Percentiles rank a stretch among this genome's conserved stretches.
These are phyloP conservation scores for Geotrupes spiniger DNA, from an alignment of 2,888 invertebrate genomes.

Conservation along the genomic window DNA sequence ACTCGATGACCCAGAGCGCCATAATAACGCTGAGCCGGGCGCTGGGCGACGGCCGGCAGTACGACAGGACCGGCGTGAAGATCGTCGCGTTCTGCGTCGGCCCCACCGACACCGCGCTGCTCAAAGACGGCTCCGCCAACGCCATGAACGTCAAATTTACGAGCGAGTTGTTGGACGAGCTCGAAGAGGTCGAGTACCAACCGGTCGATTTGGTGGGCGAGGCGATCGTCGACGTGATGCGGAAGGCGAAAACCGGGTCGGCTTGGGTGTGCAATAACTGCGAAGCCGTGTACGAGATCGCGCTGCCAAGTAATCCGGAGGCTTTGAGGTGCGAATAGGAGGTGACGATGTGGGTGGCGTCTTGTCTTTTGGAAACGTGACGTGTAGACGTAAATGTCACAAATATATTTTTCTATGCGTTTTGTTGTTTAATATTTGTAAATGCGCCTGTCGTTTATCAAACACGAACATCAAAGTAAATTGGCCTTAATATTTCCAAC, in stretches of 20 bases:
- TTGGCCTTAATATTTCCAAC: no score
- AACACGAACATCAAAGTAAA: no score
- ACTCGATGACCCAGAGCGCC: conserved; percentile 52
- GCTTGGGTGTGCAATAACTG: conserved; percentile 55
- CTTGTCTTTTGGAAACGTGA: no score
- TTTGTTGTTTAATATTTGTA: no score
- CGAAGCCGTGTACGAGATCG: conserved; percentile 45
- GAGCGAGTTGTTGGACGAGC: conserved; percentile 38
- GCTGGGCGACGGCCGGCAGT: conserved; percentile 44
- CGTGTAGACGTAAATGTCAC: no score
- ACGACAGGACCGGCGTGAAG: conserved; percentile 52
- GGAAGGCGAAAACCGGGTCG: conserved; percentile 52
- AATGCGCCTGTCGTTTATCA: no score
- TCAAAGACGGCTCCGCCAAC: conserved; percentile 36
- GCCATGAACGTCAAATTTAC: conserved; percentile 40
- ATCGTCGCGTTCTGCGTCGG: conserved; percentile 53
- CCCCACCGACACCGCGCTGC: conserved; percentile 50
- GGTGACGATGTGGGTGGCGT: no score
- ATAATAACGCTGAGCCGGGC: conserved; percentile 38
- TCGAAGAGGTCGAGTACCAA: conserved; percentile 33
- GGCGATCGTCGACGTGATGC: conserved; percentile 44
- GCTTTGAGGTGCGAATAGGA: not conserved
- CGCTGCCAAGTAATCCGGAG: conserved; percentile 34
- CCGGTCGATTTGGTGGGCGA: conserved; percentile 38
- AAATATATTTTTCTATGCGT: no score